phyloP scores from a whole-genome alignment of 2,797 vertebrate species.

The Labroides dimidiatus region DNA sequence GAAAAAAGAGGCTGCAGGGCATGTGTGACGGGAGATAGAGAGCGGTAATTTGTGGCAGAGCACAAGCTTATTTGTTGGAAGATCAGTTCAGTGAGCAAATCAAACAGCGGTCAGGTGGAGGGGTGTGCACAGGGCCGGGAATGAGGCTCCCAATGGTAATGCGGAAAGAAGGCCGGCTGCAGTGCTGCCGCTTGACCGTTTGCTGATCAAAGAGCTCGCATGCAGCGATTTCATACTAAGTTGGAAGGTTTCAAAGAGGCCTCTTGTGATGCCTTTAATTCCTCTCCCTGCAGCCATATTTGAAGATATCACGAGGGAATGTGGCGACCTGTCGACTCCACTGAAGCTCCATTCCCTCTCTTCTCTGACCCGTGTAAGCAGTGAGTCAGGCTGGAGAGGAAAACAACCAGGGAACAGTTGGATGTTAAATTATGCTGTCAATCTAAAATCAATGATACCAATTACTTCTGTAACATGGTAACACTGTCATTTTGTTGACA shows the following conservation, averaged over 20 bases:
- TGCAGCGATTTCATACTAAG: constrained; percentile 69
- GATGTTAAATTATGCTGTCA: constrained; percentile 29
- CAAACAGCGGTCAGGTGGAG: constrained; percentile 58
- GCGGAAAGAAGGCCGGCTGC: constrained; percentile 63
- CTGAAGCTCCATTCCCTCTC: constrained; percentile 61
- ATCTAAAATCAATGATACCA: constrained; percentile 3
- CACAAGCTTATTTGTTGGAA: constrained; percentile 65
- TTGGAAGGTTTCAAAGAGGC: constrained; percentile 78
- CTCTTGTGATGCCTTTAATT: constrained; percentile 69
- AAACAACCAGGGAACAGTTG: constrained; percentile 57
- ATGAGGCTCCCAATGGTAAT: constrained; percentile 45
- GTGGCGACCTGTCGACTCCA: constrained; percentile 64
- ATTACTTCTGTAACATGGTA: constrained; percentile 13
- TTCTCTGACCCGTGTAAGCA: constrained; percentile 66
- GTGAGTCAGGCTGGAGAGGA: constrained; percentile 45
- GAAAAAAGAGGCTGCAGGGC: constrained; percentile 24
- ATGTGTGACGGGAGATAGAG: constrained; percentile 33
- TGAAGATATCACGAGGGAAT: constrained; percentile 77
- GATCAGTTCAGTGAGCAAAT: constrained; percentile 70
- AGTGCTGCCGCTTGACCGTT: constrained; percentile 66
- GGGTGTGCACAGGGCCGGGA: constrained; percentile 16
- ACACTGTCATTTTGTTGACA: constrained; percentile 3
- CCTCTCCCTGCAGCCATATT: constrained; percentile 60
- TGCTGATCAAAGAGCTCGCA: constrained; percentile 80
- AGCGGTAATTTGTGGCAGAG: constrained; percentile 38